Evolutionary conservation across 2,113 vertebrate genomes (phyloP).

Genomic region (Pseudopodoces humilis): DNA sequence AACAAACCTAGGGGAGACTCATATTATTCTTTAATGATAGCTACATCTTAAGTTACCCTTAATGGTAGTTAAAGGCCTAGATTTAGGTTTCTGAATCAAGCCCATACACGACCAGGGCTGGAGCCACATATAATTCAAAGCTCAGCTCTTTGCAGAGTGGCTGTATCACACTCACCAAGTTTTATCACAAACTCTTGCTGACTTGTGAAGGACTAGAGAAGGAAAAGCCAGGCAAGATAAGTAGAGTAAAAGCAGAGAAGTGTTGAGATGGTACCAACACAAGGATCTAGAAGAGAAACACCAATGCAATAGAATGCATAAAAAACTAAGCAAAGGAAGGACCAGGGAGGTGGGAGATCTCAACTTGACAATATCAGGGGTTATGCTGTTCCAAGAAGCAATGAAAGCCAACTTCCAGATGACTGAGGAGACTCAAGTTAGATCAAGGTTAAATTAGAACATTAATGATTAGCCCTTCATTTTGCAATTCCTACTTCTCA

Average conservation of each 20-base stretch:
- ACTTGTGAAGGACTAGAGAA: not conserved
- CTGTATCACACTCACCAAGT: not conserved
- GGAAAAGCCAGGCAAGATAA: not conserved
- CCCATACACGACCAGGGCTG: not conserved
- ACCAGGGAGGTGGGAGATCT: not conserved
- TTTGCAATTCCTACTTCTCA: not conserved
- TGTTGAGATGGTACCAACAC: not conserved
- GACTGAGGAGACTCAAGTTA: not conserved
- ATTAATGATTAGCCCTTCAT: not conserved
- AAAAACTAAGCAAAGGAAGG: not conserved
- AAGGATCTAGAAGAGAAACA: not conserved
- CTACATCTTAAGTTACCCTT: not conserved
- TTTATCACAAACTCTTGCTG: not conserved
- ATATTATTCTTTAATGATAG: not conserved
- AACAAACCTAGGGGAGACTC: not conserved
- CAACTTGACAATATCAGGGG: not conserved
- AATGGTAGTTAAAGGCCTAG: not conserved
- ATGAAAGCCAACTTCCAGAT: not conserved
- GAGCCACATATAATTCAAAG: not conserved
- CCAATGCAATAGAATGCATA: fast-evolving
- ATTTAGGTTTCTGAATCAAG: not conserved
- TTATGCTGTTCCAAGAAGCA: not conserved
- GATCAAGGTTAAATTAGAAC: not conserved
- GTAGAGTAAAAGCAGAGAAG: not conserved
- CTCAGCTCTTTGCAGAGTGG: not conserved